Percentiles rank a stretch among this genome's conserved stretches.
These are phyloP conservation scores for Parauchenoglanis ngamensis DNA, from an alignment of 2,797 vertebrate species.

Conservation along the genomic window DNA sequence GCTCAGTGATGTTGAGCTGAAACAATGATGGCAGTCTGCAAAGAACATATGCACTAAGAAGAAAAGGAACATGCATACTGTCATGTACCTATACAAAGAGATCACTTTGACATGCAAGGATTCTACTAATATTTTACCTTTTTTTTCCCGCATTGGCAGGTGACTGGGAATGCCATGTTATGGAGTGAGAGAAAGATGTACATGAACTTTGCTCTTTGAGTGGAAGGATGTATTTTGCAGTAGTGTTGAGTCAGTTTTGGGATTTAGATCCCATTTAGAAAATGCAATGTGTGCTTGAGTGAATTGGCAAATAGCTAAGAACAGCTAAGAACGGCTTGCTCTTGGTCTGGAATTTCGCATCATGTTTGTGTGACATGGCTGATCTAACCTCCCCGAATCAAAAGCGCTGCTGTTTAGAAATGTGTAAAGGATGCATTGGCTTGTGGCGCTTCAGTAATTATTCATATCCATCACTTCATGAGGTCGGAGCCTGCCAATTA, in stretches of 20 bases:
- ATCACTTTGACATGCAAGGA: constrained; percentile 78
- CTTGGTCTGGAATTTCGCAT: constrained; percentile 59
- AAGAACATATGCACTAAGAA: constrained; percentile 81
- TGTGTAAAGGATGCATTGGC: constrained; percentile 65
- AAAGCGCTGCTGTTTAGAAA: constrained; percentile 58
- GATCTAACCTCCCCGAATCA: constrained; percentile 60
- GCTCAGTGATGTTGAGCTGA: constrained; percentile 61
- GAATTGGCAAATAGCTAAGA: constrained; percentile 72
- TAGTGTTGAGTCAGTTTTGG: constrained; percentile 44
- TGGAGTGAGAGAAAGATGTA: constrained; percentile 43
- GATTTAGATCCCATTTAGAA: constrained; percentile 48
- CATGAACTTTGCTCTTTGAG: constrained; percentile 40
- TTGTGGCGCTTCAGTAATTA: constrained; percentile 68
- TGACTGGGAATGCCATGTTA: constrained; percentile 56
- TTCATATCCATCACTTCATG: constrained; percentile 59
- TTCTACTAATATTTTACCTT: constrained; percentile 64
- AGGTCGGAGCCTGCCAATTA: constrained; percentile 61
- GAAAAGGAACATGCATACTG: constrained; percentile 75
- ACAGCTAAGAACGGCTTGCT: constrained; percentile 65
- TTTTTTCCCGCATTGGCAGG: constrained; percentile 59
- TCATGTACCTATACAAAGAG: constrained; percentile 81
- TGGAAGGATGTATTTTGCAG: constrained; percentile 54
- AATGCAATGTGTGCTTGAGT: constrained; percentile 66
- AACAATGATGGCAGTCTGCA: constrained; percentile 75
- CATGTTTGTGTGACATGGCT: constrained; percentile 63